Percentiles rank a stretch among this genome's conserved stretches.
phyloP scores from a whole-genome alignment of 1,140 invertebrate species.

The Leptinotarsa lineolata region DNA sequence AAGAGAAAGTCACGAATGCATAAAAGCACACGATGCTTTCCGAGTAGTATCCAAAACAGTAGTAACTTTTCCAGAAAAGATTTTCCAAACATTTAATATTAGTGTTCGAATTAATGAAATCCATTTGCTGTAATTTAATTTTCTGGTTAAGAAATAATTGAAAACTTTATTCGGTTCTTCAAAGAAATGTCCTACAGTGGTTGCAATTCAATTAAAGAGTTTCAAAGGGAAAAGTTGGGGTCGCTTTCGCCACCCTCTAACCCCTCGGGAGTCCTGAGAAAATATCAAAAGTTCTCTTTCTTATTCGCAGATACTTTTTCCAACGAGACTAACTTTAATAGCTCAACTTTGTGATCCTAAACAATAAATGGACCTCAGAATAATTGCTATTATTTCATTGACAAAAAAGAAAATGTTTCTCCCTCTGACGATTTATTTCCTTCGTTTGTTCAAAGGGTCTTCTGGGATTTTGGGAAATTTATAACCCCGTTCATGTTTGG shows the following conservation, averaged over 20 bases:
- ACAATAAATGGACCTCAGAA: constrained; percentile 32
- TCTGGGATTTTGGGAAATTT: constrained; percentile 2
- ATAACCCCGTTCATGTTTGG: background rate
- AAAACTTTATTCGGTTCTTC: constrained; percentile 52
- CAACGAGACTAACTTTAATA: constrained; percentile 40
- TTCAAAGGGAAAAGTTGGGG: constrained; percentile 29
- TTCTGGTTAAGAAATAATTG: constrained; percentile 54
- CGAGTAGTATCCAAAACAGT: no score
- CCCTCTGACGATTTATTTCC: background rate
- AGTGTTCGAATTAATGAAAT: constrained; percentile 50
- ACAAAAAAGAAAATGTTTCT: constrained; percentile 15
- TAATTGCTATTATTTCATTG: constrained; percentile 22
- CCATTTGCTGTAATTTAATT: constrained; percentile 49
- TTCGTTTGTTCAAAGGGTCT: background rate
- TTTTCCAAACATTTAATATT: constrained; percentile 23
- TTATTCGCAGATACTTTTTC: constrained; percentile 36
- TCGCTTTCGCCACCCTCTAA: background rate
- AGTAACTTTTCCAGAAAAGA: no score
- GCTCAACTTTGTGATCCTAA: constrained; percentile 33
- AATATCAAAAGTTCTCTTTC: constrained; percentile 48
- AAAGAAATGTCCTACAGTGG: constrained; percentile 52
- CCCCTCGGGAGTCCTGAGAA: constrained; percentile 15
- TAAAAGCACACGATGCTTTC: no score
- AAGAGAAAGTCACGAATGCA: no score
- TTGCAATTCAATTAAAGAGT: constrained; percentile 55